Base-by-base conservation (phyloP, 2,113 vertebrate genomes). In the Recurvirostra avosetta region DNA sequence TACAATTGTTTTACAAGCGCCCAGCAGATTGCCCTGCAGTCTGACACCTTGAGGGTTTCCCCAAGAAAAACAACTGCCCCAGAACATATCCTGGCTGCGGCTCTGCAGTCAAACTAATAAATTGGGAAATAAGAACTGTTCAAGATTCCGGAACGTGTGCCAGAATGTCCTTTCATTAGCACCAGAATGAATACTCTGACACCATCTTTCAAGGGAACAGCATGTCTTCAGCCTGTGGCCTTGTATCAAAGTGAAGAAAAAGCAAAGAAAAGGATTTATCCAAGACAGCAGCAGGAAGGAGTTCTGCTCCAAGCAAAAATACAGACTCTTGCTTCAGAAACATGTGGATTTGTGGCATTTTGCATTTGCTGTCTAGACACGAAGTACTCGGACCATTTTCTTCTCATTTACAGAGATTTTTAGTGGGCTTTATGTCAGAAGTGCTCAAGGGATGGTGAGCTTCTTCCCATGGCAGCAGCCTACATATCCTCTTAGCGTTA, bases 391-490 rank as follows among this genome's bases (percentile, higher is more conserved):
- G 89, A 82, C 58, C 6, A 6, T 79, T 85, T 56, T 17, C 65
- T 68, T 75, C 89, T 94, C 89, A 77, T 95, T 95, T 85, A 25
- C 74, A 84, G 85, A 66, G 62, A 59, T 86, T 91, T 92, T 94
- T 75, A 66, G 88, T 19, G 91, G 86, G 89, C 32, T 96, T 95
- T 95, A 47, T 85, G 77, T 96, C 89, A 95, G 11, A 85, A 92
- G 89, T 34, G 70, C 91, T 95, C 65, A 53, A 66, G 84, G 70
- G 86, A 85, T 78, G 74, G 80, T 49, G 80, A 96, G 97, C 90
- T 87, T 56, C 94, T 89, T 85, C 89, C 94, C 66, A 70, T 73
- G 86, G 92, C 77, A 95, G 92, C 92, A 96, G 92, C 80, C 95
- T 76, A 62, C 74, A 94, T 27, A 91, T 95, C 95, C 62, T 91